phyloP scores from a whole-genome alignment of 2,888 invertebrate species.

The Andrena bucephala region DNA sequence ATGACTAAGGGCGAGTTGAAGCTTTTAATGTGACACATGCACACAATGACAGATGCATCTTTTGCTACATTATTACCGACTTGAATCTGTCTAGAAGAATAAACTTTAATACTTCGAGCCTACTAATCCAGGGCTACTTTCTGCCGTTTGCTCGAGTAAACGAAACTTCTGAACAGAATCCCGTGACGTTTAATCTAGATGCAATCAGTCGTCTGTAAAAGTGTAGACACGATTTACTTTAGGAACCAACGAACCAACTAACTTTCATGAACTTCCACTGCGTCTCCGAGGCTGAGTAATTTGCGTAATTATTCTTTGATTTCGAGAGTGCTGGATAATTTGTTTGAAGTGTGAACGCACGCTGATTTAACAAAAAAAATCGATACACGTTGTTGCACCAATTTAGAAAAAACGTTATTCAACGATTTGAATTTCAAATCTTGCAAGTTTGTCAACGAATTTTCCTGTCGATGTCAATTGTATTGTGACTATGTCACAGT shows the following conservation, averaged over 20 bases:
- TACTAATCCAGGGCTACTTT: slow-evolving; percentile 22
- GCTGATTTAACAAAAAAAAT: not conserved
- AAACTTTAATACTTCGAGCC: not conserved
- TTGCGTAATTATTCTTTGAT: slow-evolving; percentile 42
- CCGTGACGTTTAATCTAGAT: slow-evolving; percentile 45
- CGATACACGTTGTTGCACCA: not conserved
- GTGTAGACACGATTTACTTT: slow-evolving; percentile 46
- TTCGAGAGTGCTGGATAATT: not conserved
- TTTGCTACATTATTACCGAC: not conserved
- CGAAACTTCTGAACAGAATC: slow-evolving; percentile 36
- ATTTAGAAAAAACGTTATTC: not conserved
- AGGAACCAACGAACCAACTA: slow-evolving; percentile 41
- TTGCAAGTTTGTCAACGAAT: not conserved
- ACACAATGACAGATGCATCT: not conserved
- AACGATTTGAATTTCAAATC: not conserved
- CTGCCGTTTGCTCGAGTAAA: slow-evolving; percentile 31
- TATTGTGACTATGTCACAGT: no score
- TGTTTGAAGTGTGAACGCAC: not conserved
- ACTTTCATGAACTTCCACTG: slow-evolving; percentile 39
- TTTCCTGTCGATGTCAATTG: no score
- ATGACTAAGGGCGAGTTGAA: not conserved
- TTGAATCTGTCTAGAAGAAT: slow-evolving; percentile 11
- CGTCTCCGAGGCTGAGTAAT: not conserved
- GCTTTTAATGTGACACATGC: not conserved
- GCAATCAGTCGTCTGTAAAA: slow-evolving; percentile 50